Percentiles rank a stretch among this genome's conserved stretches.
phyloP scores from a whole-genome alignment of 2,113 vertebrate genomes.

The Melospiza georgiana region DNA sequence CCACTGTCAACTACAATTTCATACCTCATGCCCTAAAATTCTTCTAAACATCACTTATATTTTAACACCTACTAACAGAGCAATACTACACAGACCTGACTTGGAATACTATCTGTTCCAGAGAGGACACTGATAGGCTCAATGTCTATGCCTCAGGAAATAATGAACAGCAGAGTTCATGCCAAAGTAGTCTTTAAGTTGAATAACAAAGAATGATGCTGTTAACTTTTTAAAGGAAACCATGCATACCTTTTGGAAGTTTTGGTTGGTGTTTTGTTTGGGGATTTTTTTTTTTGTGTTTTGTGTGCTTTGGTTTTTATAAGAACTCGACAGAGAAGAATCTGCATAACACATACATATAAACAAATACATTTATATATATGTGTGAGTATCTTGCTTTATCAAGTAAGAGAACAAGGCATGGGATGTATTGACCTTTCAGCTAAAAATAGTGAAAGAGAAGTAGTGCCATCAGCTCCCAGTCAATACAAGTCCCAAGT shows the following conservation, averaged over 20 bases:
- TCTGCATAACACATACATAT: neutral
- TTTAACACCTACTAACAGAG: neutral
- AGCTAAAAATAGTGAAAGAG: neutral
- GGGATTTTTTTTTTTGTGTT: neutral
- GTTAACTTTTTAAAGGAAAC: neutral
- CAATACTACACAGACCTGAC: neutral
- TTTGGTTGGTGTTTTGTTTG: neutral
- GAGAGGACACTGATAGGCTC: neutral
- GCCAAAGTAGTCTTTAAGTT: neutral
- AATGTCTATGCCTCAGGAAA: neutral
- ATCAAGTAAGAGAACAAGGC: neutral
- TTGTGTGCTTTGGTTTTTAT: neutral
- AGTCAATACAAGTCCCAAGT: neutral
- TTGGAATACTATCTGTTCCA: neutral
- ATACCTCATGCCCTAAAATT: neutral
- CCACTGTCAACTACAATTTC: neutral
- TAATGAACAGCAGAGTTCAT: neutral
- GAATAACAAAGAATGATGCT: neutral
- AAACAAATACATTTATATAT: neutral
- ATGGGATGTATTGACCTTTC: neutral
- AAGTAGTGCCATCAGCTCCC: neutral
- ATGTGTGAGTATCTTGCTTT: neutral
- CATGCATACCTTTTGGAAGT: neutral
- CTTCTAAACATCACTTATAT: neutral
- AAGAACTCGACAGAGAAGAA: neutral